Percentiles rank a stretch among this genome's conserved stretches.
Conservation (phyloP, 2,888 invertebrate genomes). For the Diachrysia chrysitis region DNA sequence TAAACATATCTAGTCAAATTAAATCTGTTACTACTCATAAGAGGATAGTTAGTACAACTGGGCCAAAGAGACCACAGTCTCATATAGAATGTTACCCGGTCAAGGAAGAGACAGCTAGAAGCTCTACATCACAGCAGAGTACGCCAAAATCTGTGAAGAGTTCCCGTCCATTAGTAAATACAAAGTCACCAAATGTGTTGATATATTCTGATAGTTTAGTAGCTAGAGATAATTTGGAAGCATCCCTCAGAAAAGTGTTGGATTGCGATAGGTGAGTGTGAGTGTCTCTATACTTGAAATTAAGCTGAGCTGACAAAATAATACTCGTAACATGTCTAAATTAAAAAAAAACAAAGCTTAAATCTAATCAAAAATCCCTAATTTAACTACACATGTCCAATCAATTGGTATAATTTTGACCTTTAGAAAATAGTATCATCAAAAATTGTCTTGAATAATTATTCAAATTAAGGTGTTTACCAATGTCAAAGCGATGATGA, state of each 20-base stretch:
- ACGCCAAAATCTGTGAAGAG: slow-evolving; percentile 81
- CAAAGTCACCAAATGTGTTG: slow-evolving; percentile 94
- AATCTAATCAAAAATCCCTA: too few relatives aligned
- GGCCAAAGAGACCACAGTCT: slow-evolving; percentile 79
- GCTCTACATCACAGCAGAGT: slow-evolving; percentile 71
- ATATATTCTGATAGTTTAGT: slow-evolving; percentile 94
- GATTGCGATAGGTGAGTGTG: slow-evolving; percentile 91
- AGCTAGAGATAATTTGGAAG: slow-evolving; percentile 93
- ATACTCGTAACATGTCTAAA: slow-evolving; percentile 7
- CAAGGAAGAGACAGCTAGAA: slow-evolving; percentile 72
- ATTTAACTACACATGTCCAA: too few relatives aligned
- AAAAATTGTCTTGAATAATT: too few relatives aligned
- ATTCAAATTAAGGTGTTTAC: too few relatives aligned
- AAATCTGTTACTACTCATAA: slow-evolving; percentile 87
- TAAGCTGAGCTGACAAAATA: slow-evolving; percentile 23
- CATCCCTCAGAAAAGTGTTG: slow-evolving; percentile 91
- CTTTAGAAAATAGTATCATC: too few relatives aligned
- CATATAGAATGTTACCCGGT: slow-evolving; percentile 71
- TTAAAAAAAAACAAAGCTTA: neutral
- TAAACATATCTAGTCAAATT: slow-evolving; percentile 87
- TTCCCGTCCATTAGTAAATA: slow-evolving; percentile 88
- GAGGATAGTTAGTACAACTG: slow-evolving; percentile 82
- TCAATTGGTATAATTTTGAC: too few relatives aligned
- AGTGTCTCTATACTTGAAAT: slow-evolving; percentile 49
- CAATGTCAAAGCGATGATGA: too few relatives aligned